These are phyloP conservation scores for Phasia obesa DNA, from an alignment of 2,888 invertebrate species.

Conservation along the genomic window DNA sequence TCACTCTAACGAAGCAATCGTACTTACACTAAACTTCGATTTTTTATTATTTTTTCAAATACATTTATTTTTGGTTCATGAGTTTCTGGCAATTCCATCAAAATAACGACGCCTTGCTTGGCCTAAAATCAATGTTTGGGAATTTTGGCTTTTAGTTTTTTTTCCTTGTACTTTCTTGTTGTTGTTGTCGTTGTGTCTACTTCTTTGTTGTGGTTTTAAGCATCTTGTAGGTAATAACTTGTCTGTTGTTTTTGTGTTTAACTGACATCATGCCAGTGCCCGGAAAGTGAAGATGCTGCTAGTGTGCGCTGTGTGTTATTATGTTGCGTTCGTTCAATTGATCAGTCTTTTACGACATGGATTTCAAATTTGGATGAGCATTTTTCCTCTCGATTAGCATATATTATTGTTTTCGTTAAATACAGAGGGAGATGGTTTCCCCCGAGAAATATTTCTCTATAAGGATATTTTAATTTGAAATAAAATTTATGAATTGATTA, in stretches of 20 bases:
- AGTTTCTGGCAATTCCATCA: constrained; percentile 62
- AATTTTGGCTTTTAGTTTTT: constrained; percentile 38
- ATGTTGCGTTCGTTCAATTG: constrained; percentile 65
- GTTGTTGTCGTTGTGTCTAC: constrained; percentile 27
- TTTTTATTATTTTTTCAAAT: constrained; percentile 31
- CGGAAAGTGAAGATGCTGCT: constrained; percentile 34
- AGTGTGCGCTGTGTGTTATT: constrained; percentile 6
- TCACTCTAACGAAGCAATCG: constrained; percentile 45
- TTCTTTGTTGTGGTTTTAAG: constrained; percentile 52
- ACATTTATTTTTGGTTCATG: constrained; percentile 52
- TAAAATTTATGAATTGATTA: constrained; percentile 3
- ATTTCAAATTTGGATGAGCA: constrained; percentile 68
- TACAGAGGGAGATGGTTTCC: constrained; percentile 50
- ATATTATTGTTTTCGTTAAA: constrained; percentile 26
- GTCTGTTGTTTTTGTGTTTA: constrained; percentile 43
- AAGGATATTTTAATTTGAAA: constrained; percentile 18
- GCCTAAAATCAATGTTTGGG: constrained; percentile 70
- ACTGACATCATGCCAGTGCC: constrained; percentile 53
- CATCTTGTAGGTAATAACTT: constrained; percentile 65
- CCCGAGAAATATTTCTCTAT: constrained; percentile 42
- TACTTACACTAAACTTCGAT: constrained; percentile 55
- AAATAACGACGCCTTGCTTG: constrained; percentile 66
- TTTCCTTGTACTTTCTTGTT: constrained; percentile 4
- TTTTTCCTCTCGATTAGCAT: constrained; percentile 57
- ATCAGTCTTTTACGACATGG: constrained; percentile 68